Base-by-base conservation (phyloP, 2,797 vertebrate species). In the Phataginus tricuspis region DNA sequence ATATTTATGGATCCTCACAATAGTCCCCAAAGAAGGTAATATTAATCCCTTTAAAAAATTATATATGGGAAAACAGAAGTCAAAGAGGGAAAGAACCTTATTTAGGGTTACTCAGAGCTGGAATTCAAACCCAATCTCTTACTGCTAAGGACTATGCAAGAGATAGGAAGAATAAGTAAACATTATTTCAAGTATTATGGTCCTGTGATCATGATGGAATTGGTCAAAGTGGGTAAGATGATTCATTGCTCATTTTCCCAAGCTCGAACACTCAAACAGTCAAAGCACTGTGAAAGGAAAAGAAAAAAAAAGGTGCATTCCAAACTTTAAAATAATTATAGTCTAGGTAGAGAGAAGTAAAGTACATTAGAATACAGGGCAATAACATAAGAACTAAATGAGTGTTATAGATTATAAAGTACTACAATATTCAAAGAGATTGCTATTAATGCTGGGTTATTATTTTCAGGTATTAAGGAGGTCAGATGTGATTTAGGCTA, bases 251-350 rank as follows among this genome's bases (percentile, higher is more conserved):
- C 21, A 74, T 49, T 84, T 93, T 63, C 2, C 55, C 21, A 84
- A 45, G 39, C 31, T 84, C 39, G 66, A 77, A 91, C 11, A 79
- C 13, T 51, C 45, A 92, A 88, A 51, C 8, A 68, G 53, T 57
- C 31, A 72, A 79, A 90, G 19, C 34, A 39, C 5, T 59, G 1
- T 64, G 57, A 68, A 39, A 68, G 53, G 42, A 53, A 51, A 71
- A 75, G 12, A 27, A 79, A 59, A 61, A 55, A 18, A 72, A 4
- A 64, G 1, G 4, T 45, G 7, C n/a, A 27, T 90, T 92, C 5
- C 13, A 74, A 90, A 85, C 29, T 90, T 77, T 64, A 63, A 95
- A 80, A 71, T 91, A 93, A 95, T 80, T 79, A 61, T 63, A 42
- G 31, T 21, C 39, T 51, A 68, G n/a, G 79, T 2, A 61, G 13